Evolutionary conservation across 2,797 vertebrate species (phyloP).

Genomic region (Harpagifer antarcticus): DNA sequence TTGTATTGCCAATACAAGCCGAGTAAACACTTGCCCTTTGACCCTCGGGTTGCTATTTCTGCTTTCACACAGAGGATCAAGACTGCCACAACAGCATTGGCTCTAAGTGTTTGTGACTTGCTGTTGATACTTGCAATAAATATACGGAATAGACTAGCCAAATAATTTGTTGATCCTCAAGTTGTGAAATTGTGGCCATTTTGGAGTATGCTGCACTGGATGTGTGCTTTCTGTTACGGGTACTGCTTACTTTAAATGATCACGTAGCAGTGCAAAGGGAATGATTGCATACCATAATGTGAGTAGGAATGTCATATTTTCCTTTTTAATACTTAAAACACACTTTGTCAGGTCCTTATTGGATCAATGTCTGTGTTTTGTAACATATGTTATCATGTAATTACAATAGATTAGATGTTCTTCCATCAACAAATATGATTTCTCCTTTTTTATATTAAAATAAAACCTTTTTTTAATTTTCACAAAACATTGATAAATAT

Average conservation of each 20-base stretch:
- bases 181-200: constrained; percentile 24
- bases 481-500: constrained; percentile 54
- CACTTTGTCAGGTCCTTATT: constrained; percentile 28
- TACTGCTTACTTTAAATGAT: constrained; percentile 26
- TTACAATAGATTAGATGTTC: constrained; percentile 24
- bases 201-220: constrained; percentile 31
- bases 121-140: constrained; percentile 62
- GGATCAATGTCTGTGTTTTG: constrained; percentile 45
- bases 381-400: constrained; percentile 31
- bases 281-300: constrained; percentile 49
- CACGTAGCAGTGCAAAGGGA: constrained; percentile 23
- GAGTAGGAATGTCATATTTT: constrained; percentile 65
- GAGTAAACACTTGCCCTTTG: constrained; percentile 47
- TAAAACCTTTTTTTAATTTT: constrained; percentile 44
- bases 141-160: constrained; percentile 43
- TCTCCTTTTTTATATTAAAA: constrained; percentile 64
- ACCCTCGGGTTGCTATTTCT: constrained; percentile 53
- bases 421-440: constrained; percentile 41
- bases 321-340: constrained; percentile 45
- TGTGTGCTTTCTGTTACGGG: constrained; percentile 5
- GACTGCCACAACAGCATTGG: constrained; percentile 31
- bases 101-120: constrained; percentile 39
- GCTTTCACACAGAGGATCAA: constrained; percentile 42
- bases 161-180: constrained; percentile 22
- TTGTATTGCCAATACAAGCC: constrained; percentile 60